Percentiles rank a stretch among this genome's conserved stretches.
Conservation (phyloP, 2,888 invertebrate genomes). For the Proisotoma minuta region DNA sequence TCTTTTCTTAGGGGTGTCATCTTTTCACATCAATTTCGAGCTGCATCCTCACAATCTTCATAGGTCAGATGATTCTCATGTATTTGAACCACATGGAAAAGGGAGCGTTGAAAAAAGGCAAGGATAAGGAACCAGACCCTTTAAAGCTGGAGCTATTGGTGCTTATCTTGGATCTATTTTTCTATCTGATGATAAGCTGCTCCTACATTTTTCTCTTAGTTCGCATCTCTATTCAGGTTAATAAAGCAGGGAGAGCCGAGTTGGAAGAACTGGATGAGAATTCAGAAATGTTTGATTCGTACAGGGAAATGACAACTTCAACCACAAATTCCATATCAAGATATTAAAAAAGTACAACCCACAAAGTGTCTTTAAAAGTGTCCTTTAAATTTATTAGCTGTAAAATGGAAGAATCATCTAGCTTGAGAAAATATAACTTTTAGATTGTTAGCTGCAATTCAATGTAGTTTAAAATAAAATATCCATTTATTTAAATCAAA, state of each 20-base stretch:
- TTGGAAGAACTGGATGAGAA: too few species aligned
- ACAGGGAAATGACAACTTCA: too few species aligned
- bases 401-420: too few species aligned
- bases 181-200: not conserved
- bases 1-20: slow-evolving; percentile 21
- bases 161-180: not conserved
- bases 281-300: too few species aligned
- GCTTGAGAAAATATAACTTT: too few species aligned
- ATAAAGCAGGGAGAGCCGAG: not conserved
- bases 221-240: not conserved
- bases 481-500: too few species aligned
- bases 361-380: too few species aligned
- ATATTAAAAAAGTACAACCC: too few species aligned
- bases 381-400: too few species aligned
- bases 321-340: too few species aligned
- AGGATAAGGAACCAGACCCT: not conserved
- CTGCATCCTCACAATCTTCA: slow-evolving; percentile 18
- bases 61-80: slow-evolving; percentile 26
- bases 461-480: too few species aligned
- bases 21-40: slow-evolving; percentile 21
- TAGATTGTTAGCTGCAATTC: too few species aligned
- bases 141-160: not conserved
- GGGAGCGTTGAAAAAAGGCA: not conserved
- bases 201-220: not conserved
- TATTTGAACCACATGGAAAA: slow-evolving; percentile 28